Evolutionary conservation across 2,113 vertebrate genomes (phyloP), one percentile per base, ranked within the genome.

Genomic region (Sialia sialis): DNA sequence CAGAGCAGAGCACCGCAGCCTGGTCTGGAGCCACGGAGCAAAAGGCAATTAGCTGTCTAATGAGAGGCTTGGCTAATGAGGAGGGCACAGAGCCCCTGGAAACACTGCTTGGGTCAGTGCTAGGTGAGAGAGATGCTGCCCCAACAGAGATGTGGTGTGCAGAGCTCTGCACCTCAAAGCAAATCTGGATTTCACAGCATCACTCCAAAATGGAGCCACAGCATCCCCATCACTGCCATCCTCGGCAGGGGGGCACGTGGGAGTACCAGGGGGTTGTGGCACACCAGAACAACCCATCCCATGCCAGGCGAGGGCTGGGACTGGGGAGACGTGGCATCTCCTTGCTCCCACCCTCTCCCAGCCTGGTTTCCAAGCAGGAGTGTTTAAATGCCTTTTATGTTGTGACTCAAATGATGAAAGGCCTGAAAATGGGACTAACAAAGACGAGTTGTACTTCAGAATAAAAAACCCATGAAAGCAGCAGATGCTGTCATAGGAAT

Each of bases 341-440:
- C 59, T 38, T 0, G 20, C 52, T 91, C 44, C 48, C 22, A 58
- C 18, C 80, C 46, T 81, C 77, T 90, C 64, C 76, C 56, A 70
- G 90, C 74, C 89, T 55, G 72, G 54, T 72, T 95, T 90, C 85
- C 70, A 78, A 51, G 72, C 72, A 46, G 62, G 55, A 84, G 30
- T 44, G 64, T 79, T 95, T 90, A 95, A 95, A 96, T 59, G 90
- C 88, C 95, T 96, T 96, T 96, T 90, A 86, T 90, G 92, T 92
- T 94, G 93, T 80, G 84, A 92, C 78, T 87, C 81, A 86, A 84
- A 80, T 46, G 94, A 95, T 93, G 80, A 97, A 96, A 95, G 93
- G 58, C 96, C 84, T 2, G 5, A 89, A 93, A 94, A 95, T 78
- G 89, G 83, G 88, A 90, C 80, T 84, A 94, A 95, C 93, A 96